These are phyloP conservation scores for Oncorhynchus mykiss DNA, from an alignment of 2,113 vertebrate species.

Conservation along the genomic window DNA sequence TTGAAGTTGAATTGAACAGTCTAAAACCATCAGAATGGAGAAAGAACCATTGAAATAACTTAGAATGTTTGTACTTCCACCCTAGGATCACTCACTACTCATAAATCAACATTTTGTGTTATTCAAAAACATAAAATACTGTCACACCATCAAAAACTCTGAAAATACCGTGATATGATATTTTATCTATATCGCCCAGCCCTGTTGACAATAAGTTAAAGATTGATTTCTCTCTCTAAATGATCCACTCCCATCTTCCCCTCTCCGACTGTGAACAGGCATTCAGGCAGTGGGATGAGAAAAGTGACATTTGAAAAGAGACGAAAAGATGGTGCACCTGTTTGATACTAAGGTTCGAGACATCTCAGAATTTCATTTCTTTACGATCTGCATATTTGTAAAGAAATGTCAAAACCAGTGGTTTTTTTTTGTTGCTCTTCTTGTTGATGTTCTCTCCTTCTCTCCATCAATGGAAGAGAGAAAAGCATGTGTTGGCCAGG, in stretches of 20 bases:
- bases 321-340: slow-evolving; percentile 6
- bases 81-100: too few relatives aligned
- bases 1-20: too few relatives aligned
- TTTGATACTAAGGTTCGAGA: neutral
- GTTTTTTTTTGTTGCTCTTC: neutral
- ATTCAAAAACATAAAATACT: too few relatives aligned
- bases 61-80: too few relatives aligned
- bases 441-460: slow-evolving; percentile 15
- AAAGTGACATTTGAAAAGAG: slow-evolving; percentile 25
- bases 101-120: too few relatives aligned
- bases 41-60: too few relatives aligned
- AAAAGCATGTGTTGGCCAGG: slow-evolving; percentile 19
- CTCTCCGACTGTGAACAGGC: neutral
- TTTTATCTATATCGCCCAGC: slow-evolving; percentile 30
- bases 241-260: slow-evolving; percentile 15
- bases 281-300: slow-evolving; percentile 20
- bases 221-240: slow-evolving; percentile 40
- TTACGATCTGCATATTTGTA: neutral
- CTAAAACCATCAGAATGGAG: too few relatives aligned
- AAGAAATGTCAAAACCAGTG: neutral
- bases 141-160: too few relatives aligned
- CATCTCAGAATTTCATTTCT: slow-evolving; percentile 3
- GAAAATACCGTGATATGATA: slow-evolving; percentile 9
- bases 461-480: slow-evolving; percentile 12
- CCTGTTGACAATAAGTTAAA: slow-evolving; percentile 48